Base-by-base conservation (phyloP, 2,888 invertebrate genomes). In the Cerceris ruficornis region DNA sequence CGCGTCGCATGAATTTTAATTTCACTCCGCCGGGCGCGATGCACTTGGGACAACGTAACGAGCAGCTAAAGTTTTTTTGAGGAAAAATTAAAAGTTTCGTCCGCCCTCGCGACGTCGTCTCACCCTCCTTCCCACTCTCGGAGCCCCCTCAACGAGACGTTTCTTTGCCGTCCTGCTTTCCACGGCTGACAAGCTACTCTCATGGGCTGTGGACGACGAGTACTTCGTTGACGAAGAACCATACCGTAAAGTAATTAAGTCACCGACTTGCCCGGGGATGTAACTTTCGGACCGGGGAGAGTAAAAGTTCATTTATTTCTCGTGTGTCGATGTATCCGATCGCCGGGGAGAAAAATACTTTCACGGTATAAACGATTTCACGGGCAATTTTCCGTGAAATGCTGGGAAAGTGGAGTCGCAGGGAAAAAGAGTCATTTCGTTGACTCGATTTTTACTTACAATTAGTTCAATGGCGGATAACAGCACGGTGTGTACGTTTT, bases 1-100 rank as follows among this genome's bases (percentile, higher is more conserved):
- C 87, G 88, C 89, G 86, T 79, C 86, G 80, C 89, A 90, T 91
- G 90, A 90, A 91, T 91, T 89, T 90, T 90, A 89, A 91, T 90
- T 90, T 87, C 73, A 83, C 87, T 85, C 85, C 86, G 86, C 87
- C 78, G 67, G 55, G 75, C 77, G 78, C 82, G 80, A 86, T 86
- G 84, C 82, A 84, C 86, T 84, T 81, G 81, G 85, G 86, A 88
- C 87, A 86, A 83, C 84, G 86, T 90, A 90, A 90, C 88, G 88
- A 89, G 89, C 86, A 81, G 86, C 86, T 86, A 86, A 89, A 90
- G 89, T 90, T 91, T 90, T 28, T 90, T 88, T 85, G 87, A 88
- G 87, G 87, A 89, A 90, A 90, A 90, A 91, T 91, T 89, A 88
- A 88, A 90, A 90, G 86, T 89, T 89, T 85, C 82, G 62, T 70